Percentiles rank a stretch among this genome's conserved stretches.
These are phyloP conservation scores for Salarias fasciatus DNA, from an alignment of 2,797 vertebrate species.

Conservation along the genomic window DNA sequence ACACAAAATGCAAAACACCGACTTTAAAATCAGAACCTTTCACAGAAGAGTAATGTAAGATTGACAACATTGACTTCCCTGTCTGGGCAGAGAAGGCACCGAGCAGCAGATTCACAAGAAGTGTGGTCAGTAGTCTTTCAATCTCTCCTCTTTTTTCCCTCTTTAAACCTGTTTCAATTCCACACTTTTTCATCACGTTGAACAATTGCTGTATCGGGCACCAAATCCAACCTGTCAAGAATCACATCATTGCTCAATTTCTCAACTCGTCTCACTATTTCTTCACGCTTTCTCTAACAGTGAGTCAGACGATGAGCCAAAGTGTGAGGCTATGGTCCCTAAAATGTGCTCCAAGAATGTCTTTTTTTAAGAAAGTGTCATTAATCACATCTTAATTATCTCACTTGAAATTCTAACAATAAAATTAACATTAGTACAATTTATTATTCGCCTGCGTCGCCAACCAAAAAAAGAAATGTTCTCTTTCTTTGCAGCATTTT, in stretches of 20 bases:
- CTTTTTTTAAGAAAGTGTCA: neutral
- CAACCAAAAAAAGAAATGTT: neutral
- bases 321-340: neutral
- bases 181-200: constrained; percentile 32
- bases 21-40: neutral
- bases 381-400: neutral
- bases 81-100: constrained; percentile 1
- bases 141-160: neutral
- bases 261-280: constrained; percentile 14
- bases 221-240: constrained; percentile 27
- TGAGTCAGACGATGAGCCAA: neutral
- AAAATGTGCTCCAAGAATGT: neutral
- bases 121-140: neutral
- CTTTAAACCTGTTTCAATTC: constrained; percentile 9
- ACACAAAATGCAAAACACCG: neutral
- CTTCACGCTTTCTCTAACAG: constrained; percentile 9
- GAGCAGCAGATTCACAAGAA: neutral
- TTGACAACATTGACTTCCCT: neutral
- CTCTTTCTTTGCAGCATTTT: neutral
- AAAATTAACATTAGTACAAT: neutral
- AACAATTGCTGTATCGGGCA: constrained; percentile 25
- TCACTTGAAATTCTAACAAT: constrained; percentile 9
- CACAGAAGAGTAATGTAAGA: neutral
- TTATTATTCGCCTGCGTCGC: constrained; percentile 1
- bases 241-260: constrained; percentile 38